These are phyloP conservation scores for Papilio polyxenes DNA, from an alignment of 1,140 invertebrate species.

Conservation along the genomic window DNA sequence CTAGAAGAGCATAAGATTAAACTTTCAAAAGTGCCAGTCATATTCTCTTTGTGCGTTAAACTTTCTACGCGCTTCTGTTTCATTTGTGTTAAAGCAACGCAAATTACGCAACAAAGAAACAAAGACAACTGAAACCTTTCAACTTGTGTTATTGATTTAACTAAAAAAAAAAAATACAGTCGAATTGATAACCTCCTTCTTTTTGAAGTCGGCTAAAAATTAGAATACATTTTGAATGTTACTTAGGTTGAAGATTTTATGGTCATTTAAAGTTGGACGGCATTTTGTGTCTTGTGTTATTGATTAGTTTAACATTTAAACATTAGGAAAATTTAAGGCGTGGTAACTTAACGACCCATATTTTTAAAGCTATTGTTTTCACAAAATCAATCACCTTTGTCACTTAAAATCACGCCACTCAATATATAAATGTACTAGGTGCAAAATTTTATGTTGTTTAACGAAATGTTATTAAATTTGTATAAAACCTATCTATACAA, in stretches of 20 bases:
- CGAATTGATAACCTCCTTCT: no score
- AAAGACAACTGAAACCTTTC: conserved; percentile 7
- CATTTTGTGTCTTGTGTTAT: background rate
- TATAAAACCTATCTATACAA: no score
- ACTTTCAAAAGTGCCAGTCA: conserved; percentile 20
- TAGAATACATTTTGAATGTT: background rate
- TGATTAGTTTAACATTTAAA: no score
- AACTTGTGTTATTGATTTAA: background rate
- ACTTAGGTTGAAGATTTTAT: background rate
- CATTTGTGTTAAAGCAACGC: conserved; percentile 8
- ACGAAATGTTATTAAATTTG: no score
- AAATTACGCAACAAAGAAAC: conserved; percentile 18
- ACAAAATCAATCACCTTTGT: no score
- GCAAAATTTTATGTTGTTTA: background rate
- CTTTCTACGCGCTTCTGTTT: conserved; percentile 8
- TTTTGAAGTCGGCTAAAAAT: no score
- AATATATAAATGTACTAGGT: no score
- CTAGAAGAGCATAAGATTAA: conserved; percentile 17
- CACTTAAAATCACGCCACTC: no score
- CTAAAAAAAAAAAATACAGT: no score
- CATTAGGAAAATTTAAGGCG: no score
- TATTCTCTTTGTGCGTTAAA: conserved; percentile 25
- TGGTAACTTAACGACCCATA: no score
- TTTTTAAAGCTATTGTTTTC: no score
- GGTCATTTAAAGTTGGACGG: background rate